These are phyloP conservation scores for Sternarchorhynchus goeldii DNA, from an alignment of 2,797 vertebrate species.

Conservation along the genomic window DNA sequence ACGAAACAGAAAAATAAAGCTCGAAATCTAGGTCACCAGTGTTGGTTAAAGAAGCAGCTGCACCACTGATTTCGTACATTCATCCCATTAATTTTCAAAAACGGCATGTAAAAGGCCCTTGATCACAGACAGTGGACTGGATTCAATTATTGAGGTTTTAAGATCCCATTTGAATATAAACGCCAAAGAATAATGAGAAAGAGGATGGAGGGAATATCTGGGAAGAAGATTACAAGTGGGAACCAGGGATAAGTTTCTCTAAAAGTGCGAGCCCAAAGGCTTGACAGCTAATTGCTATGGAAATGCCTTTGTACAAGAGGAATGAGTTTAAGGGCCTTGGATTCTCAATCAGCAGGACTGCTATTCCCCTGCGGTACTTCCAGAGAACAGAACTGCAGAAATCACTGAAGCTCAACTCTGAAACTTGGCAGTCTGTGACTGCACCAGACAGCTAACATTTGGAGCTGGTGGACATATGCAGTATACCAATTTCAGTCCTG, in stretches of 20 bases:
- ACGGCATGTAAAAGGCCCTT: slow-evolving; percentile 19
- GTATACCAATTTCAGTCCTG: slow-evolving; percentile 31
- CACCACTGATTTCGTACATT: slow-evolving; percentile 32
- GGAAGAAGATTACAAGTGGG: slow-evolving; percentile 53
- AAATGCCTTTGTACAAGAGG: slow-evolving; percentile 51
- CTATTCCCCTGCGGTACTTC: slow-evolving; percentile 46
- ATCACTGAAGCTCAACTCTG: slow-evolving; percentile 42
- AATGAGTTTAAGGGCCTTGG: slow-evolving; percentile 40
- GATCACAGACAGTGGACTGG: slow-evolving; percentile 34
- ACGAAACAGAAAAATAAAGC: slow-evolving; percentile 8
- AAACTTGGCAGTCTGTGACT: slow-evolving; percentile 50
- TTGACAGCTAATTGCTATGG: slow-evolving; percentile 55
- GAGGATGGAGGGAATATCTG: slow-evolving; percentile 44
- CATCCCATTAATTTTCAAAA: slow-evolving; percentile 41
- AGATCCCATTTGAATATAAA: slow-evolving; percentile 55
- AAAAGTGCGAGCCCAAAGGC: slow-evolving; percentile 50
- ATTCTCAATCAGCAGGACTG: slow-evolving; percentile 42
- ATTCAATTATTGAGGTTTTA: slow-evolving; percentile 53
- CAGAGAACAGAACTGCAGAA: slow-evolving; percentile 36
- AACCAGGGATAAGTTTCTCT: slow-evolving; percentile 52
- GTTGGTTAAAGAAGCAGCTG: slow-evolving; percentile 26
- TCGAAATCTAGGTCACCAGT: slow-evolving; percentile 38
- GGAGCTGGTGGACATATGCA: slow-evolving; percentile 39
- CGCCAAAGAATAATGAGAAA: slow-evolving; percentile 51
- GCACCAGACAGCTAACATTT: slow-evolving; percentile 45